These are phyloP conservation scores for Podilymbus podiceps DNA, from an alignment of 2,113 vertebrate genomes.

Conservation along the genomic window DNA sequence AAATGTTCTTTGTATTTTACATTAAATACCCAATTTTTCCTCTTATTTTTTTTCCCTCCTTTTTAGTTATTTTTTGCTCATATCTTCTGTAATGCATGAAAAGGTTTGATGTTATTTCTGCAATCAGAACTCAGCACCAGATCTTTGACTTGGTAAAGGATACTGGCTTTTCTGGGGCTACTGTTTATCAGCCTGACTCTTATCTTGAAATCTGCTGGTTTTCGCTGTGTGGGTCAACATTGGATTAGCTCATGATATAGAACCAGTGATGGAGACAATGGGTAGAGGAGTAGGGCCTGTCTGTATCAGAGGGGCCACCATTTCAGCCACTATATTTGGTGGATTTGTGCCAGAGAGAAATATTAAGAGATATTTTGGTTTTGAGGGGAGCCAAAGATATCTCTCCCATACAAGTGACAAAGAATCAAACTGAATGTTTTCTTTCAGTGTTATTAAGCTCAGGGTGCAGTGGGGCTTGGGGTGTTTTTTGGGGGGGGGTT, in stretches of 20 bases:
- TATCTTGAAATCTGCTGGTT: not conserved
- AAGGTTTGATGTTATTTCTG: not conserved
- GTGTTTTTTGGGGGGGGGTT: not conserved
- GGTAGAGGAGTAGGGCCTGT: not conserved
- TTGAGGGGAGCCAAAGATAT: not conserved
- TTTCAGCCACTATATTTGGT: not conserved
- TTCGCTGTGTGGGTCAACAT: not conserved
- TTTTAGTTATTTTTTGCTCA: not conserved
- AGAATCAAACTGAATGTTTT: not conserved
- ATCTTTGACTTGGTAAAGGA: not conserved
- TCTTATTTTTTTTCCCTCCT: not conserved
- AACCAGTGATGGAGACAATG: not conserved
- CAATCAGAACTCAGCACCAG: not conserved
- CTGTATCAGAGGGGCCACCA: not conserved
- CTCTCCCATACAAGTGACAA: not conserved
- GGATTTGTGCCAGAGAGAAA: not conserved
- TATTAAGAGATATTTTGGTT: not conserved
- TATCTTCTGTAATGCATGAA: not conserved
- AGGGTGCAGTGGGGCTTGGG: too few relatives aligned
- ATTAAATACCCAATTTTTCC: not conserved
- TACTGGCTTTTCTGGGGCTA: not conserved
- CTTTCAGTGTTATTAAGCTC: not conserved
- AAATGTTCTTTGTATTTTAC: constrained; percentile 16
- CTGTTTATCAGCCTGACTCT: not conserved
- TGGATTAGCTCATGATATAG: not conserved